These are phyloP conservation scores for Rhagonycha lutea DNA, from an alignment of 2,888 invertebrate genomes.

Conservation along the genomic window DNA sequence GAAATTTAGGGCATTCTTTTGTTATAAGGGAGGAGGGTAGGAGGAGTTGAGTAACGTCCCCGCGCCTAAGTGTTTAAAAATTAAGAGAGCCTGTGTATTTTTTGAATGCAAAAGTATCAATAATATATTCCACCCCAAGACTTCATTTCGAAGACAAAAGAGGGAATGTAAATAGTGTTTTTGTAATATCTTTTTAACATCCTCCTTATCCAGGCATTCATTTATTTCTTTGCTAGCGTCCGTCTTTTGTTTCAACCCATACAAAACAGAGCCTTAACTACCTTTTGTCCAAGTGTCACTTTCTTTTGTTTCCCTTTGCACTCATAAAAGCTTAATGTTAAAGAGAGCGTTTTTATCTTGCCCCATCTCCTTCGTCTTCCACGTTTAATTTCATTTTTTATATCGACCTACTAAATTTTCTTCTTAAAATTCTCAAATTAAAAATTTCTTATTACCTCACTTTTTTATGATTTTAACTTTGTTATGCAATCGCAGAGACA, in stretches of 20 bases:
- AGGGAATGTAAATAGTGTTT: constrained; percentile 57
- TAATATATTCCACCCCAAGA: constrained; percentile 37
- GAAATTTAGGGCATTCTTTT: background rate
- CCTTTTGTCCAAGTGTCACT: constrained; percentile 57
- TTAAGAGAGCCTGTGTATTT: constrained; percentile 1
- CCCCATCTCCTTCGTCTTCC: constrained; percentile 21
- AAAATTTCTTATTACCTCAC: background rate
- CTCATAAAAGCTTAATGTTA: constrained; percentile 52
- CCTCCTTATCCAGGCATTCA: constrained; percentile 53
- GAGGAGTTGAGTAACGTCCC: background rate
- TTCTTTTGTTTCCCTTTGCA: constrained; percentile 53
- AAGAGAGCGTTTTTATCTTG: constrained; percentile 46
- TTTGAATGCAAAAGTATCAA: constrained; percentile 29
- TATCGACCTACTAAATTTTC: background rate
- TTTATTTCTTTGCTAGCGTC: constrained; percentile 55
- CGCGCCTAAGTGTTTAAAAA: background rate
- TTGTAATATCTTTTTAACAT: constrained; percentile 58
- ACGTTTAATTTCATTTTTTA: constrained; percentile 13
- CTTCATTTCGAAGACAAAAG: constrained; percentile 51
- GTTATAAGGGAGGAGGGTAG: background rate
- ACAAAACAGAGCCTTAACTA: constrained; percentile 57
- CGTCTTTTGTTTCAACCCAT: constrained; percentile 53
- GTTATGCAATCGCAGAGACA: no score
- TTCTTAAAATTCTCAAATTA: background rate
- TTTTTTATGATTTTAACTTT: no score